phyloP scores from a whole-genome alignment of 2,113 vertebrate species.

The Albula goreensis region DNA sequence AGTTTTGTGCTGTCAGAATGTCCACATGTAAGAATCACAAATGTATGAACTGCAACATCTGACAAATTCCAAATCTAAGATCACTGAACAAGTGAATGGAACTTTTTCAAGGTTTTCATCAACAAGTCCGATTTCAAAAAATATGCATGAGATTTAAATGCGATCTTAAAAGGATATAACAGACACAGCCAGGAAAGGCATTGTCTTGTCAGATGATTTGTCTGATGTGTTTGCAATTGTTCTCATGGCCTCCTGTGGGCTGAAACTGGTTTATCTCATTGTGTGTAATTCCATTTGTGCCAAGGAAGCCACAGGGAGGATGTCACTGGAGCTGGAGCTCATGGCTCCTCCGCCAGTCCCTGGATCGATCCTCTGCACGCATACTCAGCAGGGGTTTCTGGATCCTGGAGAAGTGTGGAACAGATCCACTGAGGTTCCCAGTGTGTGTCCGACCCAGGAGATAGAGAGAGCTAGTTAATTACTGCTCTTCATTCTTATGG shows the following conservation, averaged over 20 bases:
- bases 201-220: not conserved
- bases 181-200: not conserved
- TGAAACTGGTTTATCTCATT: not conserved
- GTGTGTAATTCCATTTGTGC: not conserved
- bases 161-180: not conserved
- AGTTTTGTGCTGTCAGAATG: too few relatives aligned
- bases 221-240: not conserved
- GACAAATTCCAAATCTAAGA: not conserved
- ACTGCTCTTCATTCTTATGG: not conserved
- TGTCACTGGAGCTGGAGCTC: not conserved
- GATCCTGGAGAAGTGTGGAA: not conserved
- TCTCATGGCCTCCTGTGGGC: not conserved
- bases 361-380: not conserved
- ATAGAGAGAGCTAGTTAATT: conserved; percentile 1
- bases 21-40: too few relatives aligned
- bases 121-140: not conserved
- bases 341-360: not conserved
- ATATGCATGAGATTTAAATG: not conserved
- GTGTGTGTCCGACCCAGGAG: not conserved
- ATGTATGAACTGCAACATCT: not conserved
- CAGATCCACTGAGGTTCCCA: not conserved
- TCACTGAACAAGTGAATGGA: not conserved
- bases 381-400: not conserved
- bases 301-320: not conserved
- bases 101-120: not conserved